These are phyloP conservation scores for Lymantria dispar DNA, from an alignment of 2,888 invertebrate genomes.

Conservation along the genomic window DNA sequence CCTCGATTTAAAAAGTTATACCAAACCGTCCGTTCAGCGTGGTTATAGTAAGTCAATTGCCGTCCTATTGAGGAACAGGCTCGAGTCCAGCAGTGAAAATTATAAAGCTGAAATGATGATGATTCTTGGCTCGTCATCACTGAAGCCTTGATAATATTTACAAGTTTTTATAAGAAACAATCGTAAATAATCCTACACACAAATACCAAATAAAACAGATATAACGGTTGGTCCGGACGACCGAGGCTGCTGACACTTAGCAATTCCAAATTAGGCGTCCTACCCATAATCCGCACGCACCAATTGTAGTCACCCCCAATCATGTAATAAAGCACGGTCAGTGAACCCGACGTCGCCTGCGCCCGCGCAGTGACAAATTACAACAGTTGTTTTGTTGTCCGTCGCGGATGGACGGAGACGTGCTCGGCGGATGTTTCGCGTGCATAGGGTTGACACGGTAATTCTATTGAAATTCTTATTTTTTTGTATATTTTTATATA, in stretches of 20 bases:
- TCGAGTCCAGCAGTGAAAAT: too few species aligned
- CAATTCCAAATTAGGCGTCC: slow-evolving; percentile 11
- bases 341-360: slow-evolving; percentile 31
- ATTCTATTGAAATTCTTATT: not conserved
- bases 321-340: slow-evolving; percentile 46
- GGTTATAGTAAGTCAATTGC: too few species aligned
- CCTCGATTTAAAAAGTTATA: too few species aligned
- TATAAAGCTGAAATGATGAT: too few species aligned
- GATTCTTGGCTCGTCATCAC: too few species aligned
- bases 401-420: slow-evolving; percentile 49
- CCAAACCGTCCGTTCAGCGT: too few species aligned
- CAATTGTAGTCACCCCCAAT: slow-evolving; percentile 38
- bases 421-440: slow-evolving; percentile 38
- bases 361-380: slow-evolving; percentile 21
- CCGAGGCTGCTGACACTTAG: slow-evolving; percentile 3
- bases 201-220: not conserved
- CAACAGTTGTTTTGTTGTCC: slow-evolving; percentile 36
- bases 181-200: not conserved
- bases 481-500: too few species aligned
- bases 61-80: too few species aligned
- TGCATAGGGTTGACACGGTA: slow-evolving; percentile 5
- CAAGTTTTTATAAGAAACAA: too few species aligned
- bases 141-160: too few species aligned
- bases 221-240: slow-evolving; percentile 6
- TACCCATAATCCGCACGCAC: slow-evolving; percentile 10